Evolutionary conservation across 2,888 invertebrate species (phyloP), one percentile per base, ranked within the genome.

Genomic region (Drosophila atroscutellata): DNA sequence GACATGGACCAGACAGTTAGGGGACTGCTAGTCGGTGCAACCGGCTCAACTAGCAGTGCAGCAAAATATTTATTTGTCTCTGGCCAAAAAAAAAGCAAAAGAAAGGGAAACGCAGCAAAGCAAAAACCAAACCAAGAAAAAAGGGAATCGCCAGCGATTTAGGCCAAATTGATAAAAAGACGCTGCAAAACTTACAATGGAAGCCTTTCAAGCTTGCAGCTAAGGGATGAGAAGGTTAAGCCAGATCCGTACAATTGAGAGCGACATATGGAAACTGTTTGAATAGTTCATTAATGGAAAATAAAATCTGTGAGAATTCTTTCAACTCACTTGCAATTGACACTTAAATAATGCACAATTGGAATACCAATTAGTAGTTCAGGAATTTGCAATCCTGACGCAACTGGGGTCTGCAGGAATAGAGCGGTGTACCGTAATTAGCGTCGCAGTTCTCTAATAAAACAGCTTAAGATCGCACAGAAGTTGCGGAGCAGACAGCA

Each of bases 21-120:
- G 9, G 8, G 20, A n/a, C 13, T 45, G 18, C 3, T 3, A n/a
- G 36, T n/a, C 32, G 36, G 7, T 39, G 52, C 39, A 64, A 42
- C 50, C 49, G 11, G 3, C 45, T 36, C 42, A 20, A 58, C 51
- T 32, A n/a, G 26, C 37, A 55, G 42, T 71, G 78, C 52, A 61
- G 58, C 75, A 63, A 75, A 63, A 80, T 68, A 65, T 75, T 60
- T 75, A 75, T 81, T 81, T 83, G 60, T 63, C 64, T 63, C 64
- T 57, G 52, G 64, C 51, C 56, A 24, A 61, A 64, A 67, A 64
- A 67, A 60, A 58, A 55, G 1, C 28, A 26, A 8, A 34, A 52
- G n/a, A 24, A 61, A 62, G 28, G 39, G 56, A 66, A 63, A 45
- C 50, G 57, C 63, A 61, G 37, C 42, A 45, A 58, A 34, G 36